Percentiles rank a stretch among this genome's conserved stretches.
These are phyloP conservation scores for Henricia sp. DNA, from an alignment of 53 echinoderm and acorn worm genomes.

Conservation along the genomic window DNA sequence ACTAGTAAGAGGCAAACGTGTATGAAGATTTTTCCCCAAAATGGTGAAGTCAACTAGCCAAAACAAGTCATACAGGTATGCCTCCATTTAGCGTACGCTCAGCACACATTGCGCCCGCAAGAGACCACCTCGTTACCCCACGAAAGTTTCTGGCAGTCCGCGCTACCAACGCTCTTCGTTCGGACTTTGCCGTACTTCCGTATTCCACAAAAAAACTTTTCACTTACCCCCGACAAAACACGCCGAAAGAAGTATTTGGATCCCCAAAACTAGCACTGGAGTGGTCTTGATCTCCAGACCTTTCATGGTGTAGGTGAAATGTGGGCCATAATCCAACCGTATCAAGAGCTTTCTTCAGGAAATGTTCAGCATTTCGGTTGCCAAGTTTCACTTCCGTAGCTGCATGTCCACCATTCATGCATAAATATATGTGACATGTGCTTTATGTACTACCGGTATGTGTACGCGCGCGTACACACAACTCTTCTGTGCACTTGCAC, in stretches of 20 bases:
- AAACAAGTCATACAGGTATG: too few relatives aligned
- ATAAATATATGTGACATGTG: background rate
- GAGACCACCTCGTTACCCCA: background rate
- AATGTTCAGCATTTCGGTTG: conserved; percentile 30
- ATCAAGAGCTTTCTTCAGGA: conserved; percentile 3
- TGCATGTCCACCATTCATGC: too few relatives aligned
- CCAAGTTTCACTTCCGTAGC: conserved; percentile 36
- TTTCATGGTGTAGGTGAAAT: conserved; percentile 52
- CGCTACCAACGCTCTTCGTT: background rate
- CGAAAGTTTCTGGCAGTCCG: conserved; percentile 13
- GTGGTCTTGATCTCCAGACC: conserved; percentile 42
- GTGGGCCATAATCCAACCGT: conserved; percentile 46
- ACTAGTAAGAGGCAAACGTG: too few relatives aligned
- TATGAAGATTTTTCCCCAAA: too few relatives aligned
- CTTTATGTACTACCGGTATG: too few relatives aligned
- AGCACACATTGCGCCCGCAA: background rate
- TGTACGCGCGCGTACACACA: background rate
- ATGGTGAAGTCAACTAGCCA: too few relatives aligned
- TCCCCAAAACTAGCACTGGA: conserved; percentile 52
- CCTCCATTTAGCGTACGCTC: background rate
- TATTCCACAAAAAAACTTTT: background rate
- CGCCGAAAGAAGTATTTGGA: conserved; percentile 1
- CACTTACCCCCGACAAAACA: conserved; percentile 46
- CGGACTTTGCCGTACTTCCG: conserved; percentile 2
- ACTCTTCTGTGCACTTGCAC: background rate